These are phyloP conservation scores for Scaptomyza parva DNA, from an alignment of 2,888 invertebrate species.

Conservation along the genomic window DNA sequence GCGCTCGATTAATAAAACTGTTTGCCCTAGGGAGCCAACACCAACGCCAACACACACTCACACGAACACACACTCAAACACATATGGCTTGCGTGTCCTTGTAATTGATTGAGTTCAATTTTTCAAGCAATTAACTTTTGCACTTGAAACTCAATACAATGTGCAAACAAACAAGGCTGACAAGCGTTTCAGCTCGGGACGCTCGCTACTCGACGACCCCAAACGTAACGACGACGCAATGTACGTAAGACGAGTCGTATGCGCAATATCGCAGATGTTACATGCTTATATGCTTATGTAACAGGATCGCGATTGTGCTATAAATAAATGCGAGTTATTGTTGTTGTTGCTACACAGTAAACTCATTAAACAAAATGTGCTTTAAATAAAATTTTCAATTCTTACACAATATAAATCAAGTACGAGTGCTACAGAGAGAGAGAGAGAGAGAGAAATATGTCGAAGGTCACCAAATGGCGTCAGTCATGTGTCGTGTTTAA, in stretches of 20 bases:
- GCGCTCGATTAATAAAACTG: slow-evolving; percentile 19
- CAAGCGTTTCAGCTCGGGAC: slow-evolving; percentile 15
- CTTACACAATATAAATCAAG: background rate
- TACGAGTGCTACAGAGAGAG: slow-evolving; percentile 8
- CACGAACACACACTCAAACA: background rate
- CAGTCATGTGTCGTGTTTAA: slow-evolving; percentile 34
- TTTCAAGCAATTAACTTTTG: slow-evolving; percentile 76
- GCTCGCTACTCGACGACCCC: no score
- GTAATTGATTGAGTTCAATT: slow-evolving; percentile 77
- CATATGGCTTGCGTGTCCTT: slow-evolving; percentile 32
- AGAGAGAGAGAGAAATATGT: no score
- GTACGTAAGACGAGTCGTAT: slow-evolving; percentile 37
- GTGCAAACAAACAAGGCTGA: slow-evolving; percentile 60
- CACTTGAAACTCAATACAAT: slow-evolving; percentile 68
- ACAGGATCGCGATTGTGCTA: slow-evolving; percentile 23
- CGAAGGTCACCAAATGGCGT: slow-evolving; percentile 26
- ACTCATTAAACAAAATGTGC: background rate
- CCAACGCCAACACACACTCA: slow-evolving; percentile 7
- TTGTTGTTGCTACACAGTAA: no score
- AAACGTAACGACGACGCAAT: slow-evolving; percentile 27
- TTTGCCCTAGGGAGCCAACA: slow-evolving; percentile 10
- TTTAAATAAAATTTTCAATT: background rate
- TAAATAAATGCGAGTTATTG: slow-evolving; percentile 4
- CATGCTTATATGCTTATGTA: slow-evolving; percentile 18
- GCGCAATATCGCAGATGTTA: slow-evolving; percentile 33